Evolutionary conservation across 2,888 invertebrate species (phyloP).

Genomic region (Mythimna loreyi): DNA sequence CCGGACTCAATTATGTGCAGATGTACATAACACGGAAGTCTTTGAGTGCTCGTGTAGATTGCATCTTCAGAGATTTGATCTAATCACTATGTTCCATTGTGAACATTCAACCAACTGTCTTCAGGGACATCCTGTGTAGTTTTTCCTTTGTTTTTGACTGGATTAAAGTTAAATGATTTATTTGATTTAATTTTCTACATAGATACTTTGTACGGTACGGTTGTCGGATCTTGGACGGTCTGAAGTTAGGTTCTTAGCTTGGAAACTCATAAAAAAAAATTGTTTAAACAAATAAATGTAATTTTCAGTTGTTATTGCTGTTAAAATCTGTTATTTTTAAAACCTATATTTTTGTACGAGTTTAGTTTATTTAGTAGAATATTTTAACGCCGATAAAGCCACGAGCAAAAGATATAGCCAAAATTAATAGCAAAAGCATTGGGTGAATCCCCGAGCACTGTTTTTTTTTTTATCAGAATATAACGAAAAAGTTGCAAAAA

Average conservation of each 20-base stretch:
- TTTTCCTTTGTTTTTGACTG: neutral
- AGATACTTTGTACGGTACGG: too few species aligned
- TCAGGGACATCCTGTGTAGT: neutral
- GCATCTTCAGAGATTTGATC: constrained; percentile 20
- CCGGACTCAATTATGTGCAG: constrained; percentile 2
- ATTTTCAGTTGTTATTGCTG: too few species aligned
- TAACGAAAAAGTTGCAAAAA: neutral
- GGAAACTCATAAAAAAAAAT: too few species aligned
- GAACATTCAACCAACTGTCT: neutral
- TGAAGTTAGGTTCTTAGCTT: too few species aligned
- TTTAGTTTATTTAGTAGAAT: too few species aligned
- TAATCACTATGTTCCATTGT: constrained; percentile 16
- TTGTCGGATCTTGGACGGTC: too few species aligned
- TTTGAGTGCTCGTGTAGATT: constrained; percentile 33
- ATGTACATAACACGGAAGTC: constrained; percentile 29
- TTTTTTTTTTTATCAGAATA: neutral
- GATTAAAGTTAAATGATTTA: neutral
- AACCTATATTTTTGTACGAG: too few species aligned
- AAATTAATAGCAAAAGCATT: too few species aligned
- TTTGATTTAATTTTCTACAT: neutral
- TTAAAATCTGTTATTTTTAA: too few species aligned
- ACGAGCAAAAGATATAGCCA: too few species aligned
- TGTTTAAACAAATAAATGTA: too few species aligned
- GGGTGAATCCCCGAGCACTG: constrained; percentile 2
- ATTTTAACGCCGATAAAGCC: too few species aligned